Evolutionary conservation across 2,888 invertebrate genomes (phyloP).

Genomic region (Platynereis dumerilii): DNA sequence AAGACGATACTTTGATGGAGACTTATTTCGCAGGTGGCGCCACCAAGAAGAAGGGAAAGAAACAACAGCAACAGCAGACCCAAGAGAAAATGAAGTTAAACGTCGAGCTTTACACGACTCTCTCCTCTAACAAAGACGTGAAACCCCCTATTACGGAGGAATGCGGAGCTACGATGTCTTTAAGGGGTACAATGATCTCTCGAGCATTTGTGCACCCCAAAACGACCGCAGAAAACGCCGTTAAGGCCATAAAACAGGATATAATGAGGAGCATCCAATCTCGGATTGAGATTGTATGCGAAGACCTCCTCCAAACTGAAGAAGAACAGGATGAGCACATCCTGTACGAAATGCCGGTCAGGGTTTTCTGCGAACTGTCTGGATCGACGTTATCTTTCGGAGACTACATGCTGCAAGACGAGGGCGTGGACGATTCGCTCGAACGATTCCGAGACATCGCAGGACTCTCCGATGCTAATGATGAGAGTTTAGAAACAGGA

Average conservation of each 20-base stretch:
- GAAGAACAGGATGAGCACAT: conserved; percentile 78
- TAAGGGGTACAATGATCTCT: conserved; percentile 76
- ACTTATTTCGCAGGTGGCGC: neutral
- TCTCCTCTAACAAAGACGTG: neutral
- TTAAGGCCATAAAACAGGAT: conserved; percentile 76
- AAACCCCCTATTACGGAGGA: neutral
- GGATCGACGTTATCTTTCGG: conserved; percentile 75
- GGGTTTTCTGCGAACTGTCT: conserved; percentile 80
- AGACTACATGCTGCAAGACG: conserved; percentile 91
- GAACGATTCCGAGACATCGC: conserved; percentile 82
- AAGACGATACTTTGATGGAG: conserved; percentile 63
- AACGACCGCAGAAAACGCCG: conserved; percentile 76
- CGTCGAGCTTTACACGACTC: conserved; percentile 2
- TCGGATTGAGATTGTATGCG: conserved; percentile 89
- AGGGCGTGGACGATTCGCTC: conserved; percentile 81
- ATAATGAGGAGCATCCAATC: conserved; percentile 83
- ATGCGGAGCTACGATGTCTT: conserved; percentile 74
- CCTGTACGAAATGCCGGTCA: conserved; percentile 86
- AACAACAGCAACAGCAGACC: neutral
- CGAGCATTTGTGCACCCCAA: conserved; percentile 82
- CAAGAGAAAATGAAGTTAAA: neutral
- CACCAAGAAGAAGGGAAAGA: conserved; percentile 36
- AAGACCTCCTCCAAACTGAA: conserved; percentile 79
- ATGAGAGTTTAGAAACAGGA: conserved; percentile 75
- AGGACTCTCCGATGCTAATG: conserved; percentile 74